phyloP scores from a whole-genome alignment of 1,140 invertebrate species.

The Drosophila pruinosa region DNA sequence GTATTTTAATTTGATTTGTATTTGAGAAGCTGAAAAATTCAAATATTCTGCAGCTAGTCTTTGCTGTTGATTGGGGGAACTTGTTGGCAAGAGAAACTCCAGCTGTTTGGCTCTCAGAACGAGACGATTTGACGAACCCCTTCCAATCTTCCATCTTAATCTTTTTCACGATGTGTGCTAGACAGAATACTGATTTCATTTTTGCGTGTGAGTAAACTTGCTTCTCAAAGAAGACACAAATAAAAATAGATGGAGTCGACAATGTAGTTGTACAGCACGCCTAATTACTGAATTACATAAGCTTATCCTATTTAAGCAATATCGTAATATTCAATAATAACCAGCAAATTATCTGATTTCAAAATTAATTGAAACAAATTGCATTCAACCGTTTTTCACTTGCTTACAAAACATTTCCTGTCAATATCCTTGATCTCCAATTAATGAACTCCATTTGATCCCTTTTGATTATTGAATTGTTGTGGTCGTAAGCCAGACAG shows the following conservation, averaged over 20 bases:
- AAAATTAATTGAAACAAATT: not conserved
- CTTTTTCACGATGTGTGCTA: not conserved
- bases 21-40: not conserved
- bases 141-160: not conserved
- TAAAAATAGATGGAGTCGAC: not conserved
- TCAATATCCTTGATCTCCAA: not conserved
- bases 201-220: not conserved
- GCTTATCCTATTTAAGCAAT: too few species aligned
- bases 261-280: not conserved
- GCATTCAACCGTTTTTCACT: not conserved
- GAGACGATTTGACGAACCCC: too few species aligned
- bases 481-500: not conserved
- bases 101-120: not conserved
- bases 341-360: not conserved
- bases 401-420: not conserved
- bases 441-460: not conserved
- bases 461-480: not conserved
- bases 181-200: not conserved
- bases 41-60: not conserved
- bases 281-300: too few species aligned
- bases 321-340: not conserved
- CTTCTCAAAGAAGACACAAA: too few species aligned
- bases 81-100: not conserved
- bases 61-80: not conserved
- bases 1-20: not conserved